A percentile compares a stretch with the other conserved stretches of the same genome.
phyloP scores from a whole-genome alignment of 2,113 vertebrate genomes.

The Ictalurus punctatus region DNA sequence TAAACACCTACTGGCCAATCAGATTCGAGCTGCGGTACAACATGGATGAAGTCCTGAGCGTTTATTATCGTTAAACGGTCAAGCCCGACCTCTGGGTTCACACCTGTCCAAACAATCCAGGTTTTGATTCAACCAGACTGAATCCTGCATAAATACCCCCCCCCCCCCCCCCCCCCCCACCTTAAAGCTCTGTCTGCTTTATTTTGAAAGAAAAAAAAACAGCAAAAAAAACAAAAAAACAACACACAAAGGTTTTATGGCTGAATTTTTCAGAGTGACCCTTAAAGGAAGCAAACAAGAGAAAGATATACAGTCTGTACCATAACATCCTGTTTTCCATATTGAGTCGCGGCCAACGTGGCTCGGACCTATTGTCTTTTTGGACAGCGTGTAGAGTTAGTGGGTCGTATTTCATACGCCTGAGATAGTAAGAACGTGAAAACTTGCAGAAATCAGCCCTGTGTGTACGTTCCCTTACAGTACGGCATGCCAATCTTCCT shows the following conservation, averaged over 20 bases:
- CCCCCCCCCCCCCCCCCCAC: no score
- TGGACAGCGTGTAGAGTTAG: neutral
- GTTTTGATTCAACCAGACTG: neutral
- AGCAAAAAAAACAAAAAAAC: neutral
- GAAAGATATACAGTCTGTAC: constrained; percentile 24
- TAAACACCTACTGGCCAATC: neutral
- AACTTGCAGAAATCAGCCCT: neutral
- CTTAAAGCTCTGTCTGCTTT: neutral
- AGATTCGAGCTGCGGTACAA: neutral
- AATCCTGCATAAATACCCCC: neutral
- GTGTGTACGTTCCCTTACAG: neutral
- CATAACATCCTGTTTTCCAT: constrained; percentile 48
- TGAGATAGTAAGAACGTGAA: neutral
- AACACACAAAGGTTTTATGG: neutral
- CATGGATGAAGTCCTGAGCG: neutral
- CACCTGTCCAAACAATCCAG: neutral
- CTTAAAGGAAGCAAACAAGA: constrained; percentile 34
- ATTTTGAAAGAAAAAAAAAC: neutral
- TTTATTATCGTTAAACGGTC: neutral
- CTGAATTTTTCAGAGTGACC: neutral
- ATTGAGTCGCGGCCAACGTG: neutral
- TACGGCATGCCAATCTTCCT: neutral
- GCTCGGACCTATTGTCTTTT: constrained; percentile 15
- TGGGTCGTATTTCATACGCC: neutral
- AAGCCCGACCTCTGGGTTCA: neutral